phyloP scores from a whole-genome alignment of 35 echinoderm and acorn worm genomes.

The Eucidaris tribuloides region DNA sequence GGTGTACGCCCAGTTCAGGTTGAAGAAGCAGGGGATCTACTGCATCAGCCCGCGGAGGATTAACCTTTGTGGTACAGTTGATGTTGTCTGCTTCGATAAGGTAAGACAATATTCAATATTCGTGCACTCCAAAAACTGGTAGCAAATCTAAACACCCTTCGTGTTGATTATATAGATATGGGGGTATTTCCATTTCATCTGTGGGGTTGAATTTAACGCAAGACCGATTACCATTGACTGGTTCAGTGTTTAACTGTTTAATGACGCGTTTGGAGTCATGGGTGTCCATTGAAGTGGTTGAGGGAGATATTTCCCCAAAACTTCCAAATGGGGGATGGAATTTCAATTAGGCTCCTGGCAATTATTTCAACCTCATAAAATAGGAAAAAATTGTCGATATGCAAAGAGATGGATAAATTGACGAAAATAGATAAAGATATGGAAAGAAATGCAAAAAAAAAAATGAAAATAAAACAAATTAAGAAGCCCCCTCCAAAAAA shows the following conservation, averaged over 20 bases:
- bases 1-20: conserved; percentile 80
- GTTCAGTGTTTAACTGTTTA: background rate
- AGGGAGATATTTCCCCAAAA: too few species aligned
- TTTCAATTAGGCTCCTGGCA: too few species aligned
- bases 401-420: too few species aligned
- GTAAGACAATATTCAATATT: background rate
- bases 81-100: conserved; percentile 11
- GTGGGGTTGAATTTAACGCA: background rate
- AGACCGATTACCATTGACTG: background rate
- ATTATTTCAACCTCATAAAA: too few species aligned
- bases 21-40: conserved; percentile 69
- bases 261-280: background rate
- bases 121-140: background rate
- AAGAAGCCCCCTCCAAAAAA: too few species aligned
- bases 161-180: background rate
- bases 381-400: too few species aligned
- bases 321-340: too few species aligned
- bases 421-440: too few species aligned
- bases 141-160: background rate
- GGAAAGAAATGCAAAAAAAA: too few species aligned
- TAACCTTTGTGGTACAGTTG: conserved; percentile 82
- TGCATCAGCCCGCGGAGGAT: conserved; percentile 92
- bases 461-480: too few species aligned
- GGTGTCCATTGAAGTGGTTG: too few species aligned
- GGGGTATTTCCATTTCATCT: background rate